phyloP scores from a whole-genome alignment of 2,888 invertebrate genomes.

The Blomia tropicalis region DNA sequence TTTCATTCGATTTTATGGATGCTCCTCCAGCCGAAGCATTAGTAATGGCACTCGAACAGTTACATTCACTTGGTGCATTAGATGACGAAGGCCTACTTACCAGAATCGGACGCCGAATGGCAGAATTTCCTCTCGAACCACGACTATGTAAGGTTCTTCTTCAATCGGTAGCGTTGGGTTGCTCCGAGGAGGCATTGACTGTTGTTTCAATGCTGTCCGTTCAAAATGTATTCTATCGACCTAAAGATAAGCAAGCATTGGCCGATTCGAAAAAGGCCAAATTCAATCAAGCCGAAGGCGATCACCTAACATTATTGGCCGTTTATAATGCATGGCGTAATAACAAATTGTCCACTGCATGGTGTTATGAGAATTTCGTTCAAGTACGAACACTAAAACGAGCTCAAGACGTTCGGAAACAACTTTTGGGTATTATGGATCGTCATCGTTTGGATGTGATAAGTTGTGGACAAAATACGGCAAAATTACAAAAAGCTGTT shows the following conservation, averaged over 20 bases:
- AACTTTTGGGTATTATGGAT: slow-evolving; percentile 92
- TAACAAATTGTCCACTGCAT: slow-evolving; percentile 94
- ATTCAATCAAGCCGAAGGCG: slow-evolving; percentile 96
- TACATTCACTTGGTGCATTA: slow-evolving; percentile 88
- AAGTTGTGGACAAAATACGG: slow-evolving; percentile 85
- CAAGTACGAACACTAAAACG: slow-evolving; percentile 89
- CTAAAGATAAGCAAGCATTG: slow-evolving; percentile 73
- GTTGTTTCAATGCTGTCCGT: slow-evolving; percentile 98
- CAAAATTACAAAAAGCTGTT: slow-evolving; percentile 88
- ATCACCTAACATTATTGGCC: slow-evolving; percentile 87
- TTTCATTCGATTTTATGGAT: slow-evolving; percentile 99
- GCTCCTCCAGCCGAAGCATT: slow-evolving; percentile 89
- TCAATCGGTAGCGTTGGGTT: slow-evolving; percentile 93
- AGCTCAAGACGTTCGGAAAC: slow-evolving; percentile 94
- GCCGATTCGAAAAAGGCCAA: slow-evolving; percentile 99
- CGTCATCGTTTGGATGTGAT: slow-evolving; percentile 90
- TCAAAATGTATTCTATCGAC: slow-evolving; percentile 87
- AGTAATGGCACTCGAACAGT: slow-evolving; percentile 88
- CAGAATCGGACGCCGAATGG: slow-evolving; percentile 63
- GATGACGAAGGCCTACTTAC: slow-evolving; percentile 66
- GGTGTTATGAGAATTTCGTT: slow-evolving; percentile 99
- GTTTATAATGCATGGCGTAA: slow-evolving; percentile 99
- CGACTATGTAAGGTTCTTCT: slow-evolving; percentile 96
- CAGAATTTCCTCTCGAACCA: slow-evolving; percentile 96
- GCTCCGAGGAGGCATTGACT: slow-evolving; percentile 93